These are phyloP conservation scores for Ophioderma brevispina DNA, from an alignment of 35 echinoderm and acorn worm genomes.

Conservation along the genomic window DNA sequence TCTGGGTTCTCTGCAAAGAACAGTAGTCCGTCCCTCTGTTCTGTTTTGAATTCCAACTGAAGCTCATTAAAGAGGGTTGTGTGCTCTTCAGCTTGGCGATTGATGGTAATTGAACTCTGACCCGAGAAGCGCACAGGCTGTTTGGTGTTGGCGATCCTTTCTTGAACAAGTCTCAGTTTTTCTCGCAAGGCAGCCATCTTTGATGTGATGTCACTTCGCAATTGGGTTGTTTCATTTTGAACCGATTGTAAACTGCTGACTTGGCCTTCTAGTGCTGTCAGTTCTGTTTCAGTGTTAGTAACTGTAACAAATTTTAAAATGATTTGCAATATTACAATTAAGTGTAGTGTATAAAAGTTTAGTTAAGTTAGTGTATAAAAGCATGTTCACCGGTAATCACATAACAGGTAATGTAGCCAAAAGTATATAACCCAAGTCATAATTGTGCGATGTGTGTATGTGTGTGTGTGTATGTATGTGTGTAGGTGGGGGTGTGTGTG, in stretches of 20 bases:
- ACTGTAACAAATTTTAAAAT: slow-evolving; percentile 41
- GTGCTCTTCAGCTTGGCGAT: not conserved
- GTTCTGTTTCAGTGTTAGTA: slow-evolving; percentile 48
- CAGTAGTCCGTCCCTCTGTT: slow-evolving; percentile 68
- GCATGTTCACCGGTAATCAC: too few relatives aligned
- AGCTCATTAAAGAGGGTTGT: slow-evolving; percentile 66
- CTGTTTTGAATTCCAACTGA: slow-evolving; percentile 71
- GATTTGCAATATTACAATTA: not conserved
- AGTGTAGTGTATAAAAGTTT: not conserved
- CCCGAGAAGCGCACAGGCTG: slow-evolving; percentile 77
- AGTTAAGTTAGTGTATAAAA: too few relatives aligned
- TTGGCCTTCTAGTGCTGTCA: slow-evolving; percentile 13
- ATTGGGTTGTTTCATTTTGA: slow-evolving; percentile 57
- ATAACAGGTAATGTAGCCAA: too few relatives aligned
- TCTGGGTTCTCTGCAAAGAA: slow-evolving; percentile 80
- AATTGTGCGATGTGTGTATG: too few relatives aligned
- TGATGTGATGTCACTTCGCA: slow-evolving; percentile 60
- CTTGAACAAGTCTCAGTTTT: slow-evolving; percentile 75
- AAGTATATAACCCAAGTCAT: too few relatives aligned
- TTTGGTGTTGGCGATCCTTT: slow-evolving; percentile 74
- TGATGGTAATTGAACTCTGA: slow-evolving; percentile 58
- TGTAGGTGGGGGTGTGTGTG: too few relatives aligned
- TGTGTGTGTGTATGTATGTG: too few relatives aligned
- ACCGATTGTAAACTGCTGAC: slow-evolving; percentile 46
- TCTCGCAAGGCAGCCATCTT: slow-evolving; percentile 66